Base-by-base conservation (phyloP, 2,113 vertebrate genomes). In the Cygnus atratus region DNA sequence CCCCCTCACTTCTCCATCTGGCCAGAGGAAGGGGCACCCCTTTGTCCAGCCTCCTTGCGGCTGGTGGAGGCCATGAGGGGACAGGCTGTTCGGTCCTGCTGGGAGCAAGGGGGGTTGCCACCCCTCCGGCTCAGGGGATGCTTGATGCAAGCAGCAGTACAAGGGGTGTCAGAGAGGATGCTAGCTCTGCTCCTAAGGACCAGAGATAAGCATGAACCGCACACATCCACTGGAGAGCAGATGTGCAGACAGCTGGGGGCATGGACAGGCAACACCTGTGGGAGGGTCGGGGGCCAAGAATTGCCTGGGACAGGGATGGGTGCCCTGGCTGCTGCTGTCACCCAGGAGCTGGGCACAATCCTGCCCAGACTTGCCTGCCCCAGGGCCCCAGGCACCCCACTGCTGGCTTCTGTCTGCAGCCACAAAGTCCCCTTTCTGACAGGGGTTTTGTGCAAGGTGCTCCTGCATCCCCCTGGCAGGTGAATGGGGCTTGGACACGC, bases 121-220 rank as follows among this genome's bases (percentile, higher is more conserved):
- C 66, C 31, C 10, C 4, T 3, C 5, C 0, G 1, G 7, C 44
- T 28, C 29, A 21, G 0, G 3, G 86, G 25, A 41, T 20, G 37
- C 41, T 22, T 24, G 62, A 15, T 80, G 55, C 37, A 41, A 29
- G 41, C 26, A 17, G 37, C 50, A 77, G 57, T 52, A 28, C 10
- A 10, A 31, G 28, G 28, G 10, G 54, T 17, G 16, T 31, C 28
- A 17, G 1, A 58, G 43, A 84, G 72, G 58, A 58, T 1, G 0
- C 7, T 22, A 87, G 33, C 9, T 1, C 37, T 11, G 37, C 19
- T 13, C 37, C 33, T 65, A 57, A 37, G 50, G 54, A 55, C 9
- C 54, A 20, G 31, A n/a, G n/a, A 35, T 31, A 73, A 35, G 37
- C 46, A 52, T 46, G 66, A 76, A 17, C 13, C 2, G 2, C 33